phyloP scores from a whole-genome alignment of 2,888 invertebrate genomes.

The Scaptomyza caliginosa region DNA sequence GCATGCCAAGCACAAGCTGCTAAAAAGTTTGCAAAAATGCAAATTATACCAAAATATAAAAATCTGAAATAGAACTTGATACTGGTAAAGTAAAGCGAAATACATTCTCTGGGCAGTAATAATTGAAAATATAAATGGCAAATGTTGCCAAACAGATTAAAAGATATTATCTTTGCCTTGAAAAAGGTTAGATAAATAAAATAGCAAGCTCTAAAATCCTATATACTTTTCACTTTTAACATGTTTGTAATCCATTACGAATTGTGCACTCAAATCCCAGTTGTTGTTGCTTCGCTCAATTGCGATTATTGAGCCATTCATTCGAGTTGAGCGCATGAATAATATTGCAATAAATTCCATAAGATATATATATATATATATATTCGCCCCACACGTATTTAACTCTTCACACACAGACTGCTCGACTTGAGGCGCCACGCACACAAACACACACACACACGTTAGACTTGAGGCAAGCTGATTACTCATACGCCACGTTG shows the following conservation, averaged over 20 bases:
- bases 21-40: conserved; percentile 44
- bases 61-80: not conserved
- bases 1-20: conserved; percentile 44
- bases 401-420: conserved; percentile 22
- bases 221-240: not conserved
- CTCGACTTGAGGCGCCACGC: conserved; percentile 51
- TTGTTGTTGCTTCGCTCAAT: not conserved
- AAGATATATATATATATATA: not conserved
- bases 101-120: no score
- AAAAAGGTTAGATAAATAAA: no score
- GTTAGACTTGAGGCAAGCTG: conserved; percentile 13
- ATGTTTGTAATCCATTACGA: not conserved
- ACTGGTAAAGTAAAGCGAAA: no score
- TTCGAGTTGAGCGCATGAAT: conserved; percentile 19
- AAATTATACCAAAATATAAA: not conserved
- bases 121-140: no score
- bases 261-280: not conserved
- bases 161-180: no score
- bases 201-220: not conserved
- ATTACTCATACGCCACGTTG: conserved; percentile 62
- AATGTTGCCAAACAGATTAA: no score
- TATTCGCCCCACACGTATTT: conserved; percentile 3
- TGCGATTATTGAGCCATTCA: conserved; percentile 45
- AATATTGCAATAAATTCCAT: conserved; percentile 40
- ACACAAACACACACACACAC: conserved; percentile 4